phyloP scores from a whole-genome alignment of 2,888 invertebrate genomes.

The Drosophila mimica region DNA sequence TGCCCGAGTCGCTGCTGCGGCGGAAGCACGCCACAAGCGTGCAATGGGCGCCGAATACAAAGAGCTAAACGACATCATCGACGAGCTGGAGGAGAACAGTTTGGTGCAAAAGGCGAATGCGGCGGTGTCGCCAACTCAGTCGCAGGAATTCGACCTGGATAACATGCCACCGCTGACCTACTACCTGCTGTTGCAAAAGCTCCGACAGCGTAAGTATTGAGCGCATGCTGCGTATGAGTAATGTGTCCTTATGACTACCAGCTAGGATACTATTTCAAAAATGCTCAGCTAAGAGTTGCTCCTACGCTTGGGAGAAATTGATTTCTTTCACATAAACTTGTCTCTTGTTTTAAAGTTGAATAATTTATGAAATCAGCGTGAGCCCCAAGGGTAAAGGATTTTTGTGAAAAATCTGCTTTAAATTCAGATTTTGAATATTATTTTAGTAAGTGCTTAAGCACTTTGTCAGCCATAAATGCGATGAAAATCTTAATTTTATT shows the following conservation, averaged over 20 bases:
- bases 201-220: constrained; percentile 75
- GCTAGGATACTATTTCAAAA: constrained; percentile 16
- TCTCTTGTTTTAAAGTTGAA: constrained; percentile 2
- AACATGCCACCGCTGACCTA: constrained; percentile 81
- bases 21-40: constrained; percentile 78
- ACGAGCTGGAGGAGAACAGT: constrained; percentile 77
- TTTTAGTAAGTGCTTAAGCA: background rate
- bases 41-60: constrained; percentile 72
- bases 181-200: constrained; percentile 78
- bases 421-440: background rate
- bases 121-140: constrained; percentile 41
- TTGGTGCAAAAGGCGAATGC: constrained; percentile 57
- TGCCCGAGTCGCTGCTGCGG: constrained; percentile 35
- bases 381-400: too few species aligned
- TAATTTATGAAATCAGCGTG: background rate
- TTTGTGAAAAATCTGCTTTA: background rate
- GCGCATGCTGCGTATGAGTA: constrained; percentile 46
- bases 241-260: constrained; percentile 36
- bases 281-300: constrained; percentile 12
- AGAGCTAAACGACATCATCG: constrained; percentile 78
- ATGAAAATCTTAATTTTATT: background rate
- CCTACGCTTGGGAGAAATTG: constrained; percentile 10
- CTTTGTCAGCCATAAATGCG: background rate
- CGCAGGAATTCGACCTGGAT: constrained; percentile 78
- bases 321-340: constrained; percentile 6